Evolutionary conservation across 2,797 vertebrate genomes (phyloP), one percentile per base, ranked within the genome.

Genomic region (Lagorchestes hirsutus): DNA sequence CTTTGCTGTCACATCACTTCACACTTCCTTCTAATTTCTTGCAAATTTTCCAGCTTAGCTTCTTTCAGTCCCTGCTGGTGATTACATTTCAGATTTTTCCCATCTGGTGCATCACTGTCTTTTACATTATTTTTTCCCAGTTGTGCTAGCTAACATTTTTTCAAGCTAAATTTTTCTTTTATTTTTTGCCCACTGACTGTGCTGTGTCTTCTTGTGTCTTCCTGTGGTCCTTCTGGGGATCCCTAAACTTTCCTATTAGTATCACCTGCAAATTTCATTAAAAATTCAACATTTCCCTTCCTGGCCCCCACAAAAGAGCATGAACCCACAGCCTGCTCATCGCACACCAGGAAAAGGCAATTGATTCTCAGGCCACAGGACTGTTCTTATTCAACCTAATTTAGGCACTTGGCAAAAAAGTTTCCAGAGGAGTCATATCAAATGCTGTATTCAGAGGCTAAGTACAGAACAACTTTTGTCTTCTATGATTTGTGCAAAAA

Each of bases 201-300:
- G 67, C 40, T 92, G 94, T 57, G 8, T 95, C 54, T 31, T 95
- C 91, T 90, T 91, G 92, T 55, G 82, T 58, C 40, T 95, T 93
- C 46, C 74, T 96, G 92, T 96, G 27, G 31, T 94, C 95, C 94
- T 96, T 52, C 93, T 16, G 24, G 55, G 52, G 90, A 94, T 92
- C 40, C 54, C 40, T 14, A 31, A 95, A 55, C 59, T 11, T 92
- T 94, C 46, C 87, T 87, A 58, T 91, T 91, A 87, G 50, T 46
- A 92, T 93, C 90, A 94, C 8, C 67, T 93, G 90, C 82, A 95
- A 90, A 90, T 94, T 87, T 95, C 95, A 97, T 18, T 94, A 57
- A 93, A 96, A 95, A 94, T 54, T 27, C 92, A 55, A 93, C 18
- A 82, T 14, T 56, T 74, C 91, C 94, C 93, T 94, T 54, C 91